These are phyloP conservation scores for Zygaena filipendulae DNA, from an alignment of 2,888 invertebrate species.

Conservation along the genomic window DNA sequence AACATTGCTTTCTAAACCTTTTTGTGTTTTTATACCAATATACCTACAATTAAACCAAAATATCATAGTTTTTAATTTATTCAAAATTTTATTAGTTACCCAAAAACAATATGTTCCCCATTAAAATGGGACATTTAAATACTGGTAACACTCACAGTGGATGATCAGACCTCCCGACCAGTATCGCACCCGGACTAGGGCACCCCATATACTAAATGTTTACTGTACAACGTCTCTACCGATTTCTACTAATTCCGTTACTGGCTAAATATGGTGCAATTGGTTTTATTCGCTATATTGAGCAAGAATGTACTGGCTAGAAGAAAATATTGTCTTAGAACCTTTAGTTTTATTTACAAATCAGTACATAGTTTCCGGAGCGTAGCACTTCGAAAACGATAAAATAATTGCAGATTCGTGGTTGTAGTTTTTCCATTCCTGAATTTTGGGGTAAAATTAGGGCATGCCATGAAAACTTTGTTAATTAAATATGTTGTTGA, in stretches of 20 bases:
- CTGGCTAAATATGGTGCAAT: no score
- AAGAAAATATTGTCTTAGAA: no score
- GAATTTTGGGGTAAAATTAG: conserved; percentile 48
- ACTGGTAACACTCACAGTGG: conserved; percentile 32
- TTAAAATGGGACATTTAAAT: conserved; percentile 19
- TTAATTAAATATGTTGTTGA: no score
- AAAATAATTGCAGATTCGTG: conserved; percentile 56
- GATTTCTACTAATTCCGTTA: no score
- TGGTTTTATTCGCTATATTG: no score
- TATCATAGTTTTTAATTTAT: no score
- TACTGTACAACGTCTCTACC: neutral
- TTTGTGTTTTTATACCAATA: no score
- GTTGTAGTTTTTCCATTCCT: conserved; percentile 40
- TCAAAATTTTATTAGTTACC: no score
- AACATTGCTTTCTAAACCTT: no score
- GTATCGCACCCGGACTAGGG: conserved; percentile 48
- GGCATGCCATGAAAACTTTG: conserved; percentile 42
- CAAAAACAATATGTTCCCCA: conserved; percentile 3
- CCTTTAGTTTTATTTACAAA: no score
- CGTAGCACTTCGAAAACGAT: conserved; percentile 55
- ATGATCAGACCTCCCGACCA: conserved; percentile 54
- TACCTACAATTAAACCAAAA: no score
- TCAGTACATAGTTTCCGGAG: conserved; percentile 42
- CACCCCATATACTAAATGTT: conserved; percentile 51
- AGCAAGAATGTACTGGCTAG: no score